A percentile compares a stretch with the other conserved stretches of the same genome.
phyloP scores from a whole-genome alignment of 2,888 invertebrate genomes.

The Drymonia ruficornis region DNA sequence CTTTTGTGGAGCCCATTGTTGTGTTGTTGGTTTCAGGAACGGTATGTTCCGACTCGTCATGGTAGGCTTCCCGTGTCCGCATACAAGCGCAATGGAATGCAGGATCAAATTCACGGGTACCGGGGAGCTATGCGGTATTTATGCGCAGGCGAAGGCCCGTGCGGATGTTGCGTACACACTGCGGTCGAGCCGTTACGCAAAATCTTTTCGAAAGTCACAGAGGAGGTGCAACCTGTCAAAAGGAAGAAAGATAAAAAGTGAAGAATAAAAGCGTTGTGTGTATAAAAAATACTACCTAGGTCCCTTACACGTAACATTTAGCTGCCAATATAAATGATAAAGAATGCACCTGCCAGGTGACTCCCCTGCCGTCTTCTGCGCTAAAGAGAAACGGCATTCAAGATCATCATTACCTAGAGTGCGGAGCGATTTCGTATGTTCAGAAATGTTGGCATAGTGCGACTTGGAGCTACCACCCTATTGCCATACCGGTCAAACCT shows the following conservation, averaged over 20 bases:
- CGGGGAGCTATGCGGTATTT: slow-evolving; percentile 69
- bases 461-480: slow-evolving; percentile 58
- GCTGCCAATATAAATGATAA: slow-evolving; percentile 17
- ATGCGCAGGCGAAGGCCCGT: slow-evolving; percentile 48
- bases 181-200: slow-evolving; percentile 60
- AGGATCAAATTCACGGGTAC: slow-evolving; percentile 76
- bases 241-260: slow-evolving; percentile 59
- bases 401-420: slow-evolving; percentile 68
- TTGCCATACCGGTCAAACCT: slow-evolving; percentile 60
- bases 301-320: slow-evolving; percentile 5
- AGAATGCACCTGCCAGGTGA: slow-evolving; percentile 59
- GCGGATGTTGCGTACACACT: slow-evolving; percentile 54
- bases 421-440: slow-evolving; percentile 70
- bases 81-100: slow-evolving; percentile 72
- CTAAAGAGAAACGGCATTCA: slow-evolving; percentile 75
- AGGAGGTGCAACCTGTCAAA: slow-evolving; percentile 62
- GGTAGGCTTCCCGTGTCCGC: slow-evolving; percentile 72
- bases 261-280: slow-evolving; percentile 5
- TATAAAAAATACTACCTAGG: not conserved
- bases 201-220: slow-evolving; percentile 60
- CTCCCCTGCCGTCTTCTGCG: slow-evolving; percentile 68
- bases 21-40: slow-evolving; percentile 81
- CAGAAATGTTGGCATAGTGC: slow-evolving; percentile 67
- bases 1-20: slow-evolving; percentile 42
- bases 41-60: slow-evolving; percentile 70